Evolutionary conservation across 92 coral and sea anemone genomes (phyloP), one percentile per base, ranked within the genome.

Genomic region (Isaurus tuberculatus): DNA sequence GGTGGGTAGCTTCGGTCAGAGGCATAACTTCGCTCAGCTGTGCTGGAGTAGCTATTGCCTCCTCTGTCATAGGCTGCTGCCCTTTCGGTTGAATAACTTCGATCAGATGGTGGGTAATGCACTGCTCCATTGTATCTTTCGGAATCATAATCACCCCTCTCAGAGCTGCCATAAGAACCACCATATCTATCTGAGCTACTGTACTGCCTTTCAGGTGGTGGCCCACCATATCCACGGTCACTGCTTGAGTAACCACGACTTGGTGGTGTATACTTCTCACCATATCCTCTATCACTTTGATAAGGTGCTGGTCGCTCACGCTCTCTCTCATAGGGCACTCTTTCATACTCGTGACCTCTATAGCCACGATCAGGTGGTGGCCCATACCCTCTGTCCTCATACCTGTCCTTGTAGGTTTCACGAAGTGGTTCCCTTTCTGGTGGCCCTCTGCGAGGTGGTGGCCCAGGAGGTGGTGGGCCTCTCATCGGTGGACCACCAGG

Each of bases 171-270:
- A 77, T 77, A 77, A 9, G 82, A 34, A 40, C 82, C 36, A n/a
- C 70, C 32, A 37, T 77, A 77, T 14, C 82, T 69, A 23, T 77
- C 82, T 34, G 82, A 57, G 37, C 70, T 77, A 42, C 82, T 77
- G 53, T 77, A 77, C 34, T 65, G 55, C 25, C 82, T 77, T 77
- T 77, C 82, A 20, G 82, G 82, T 57, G 82, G 82, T 57, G 97
- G 97, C 14, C 89, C 94, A 1, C 97, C 97, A 80, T 93, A 93
- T 0, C 97, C 89, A 22, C 94, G 85, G 2, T 93, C 97, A 42
- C 86, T 86, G 63, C 90, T 84, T 23, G 97, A 93, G 79, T 91
- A 93, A 48, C 86, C 73, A 70, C 97, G 91, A 19, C 87, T 87
- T 46, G 88, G 97, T 1, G 97, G 97, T 55, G 97, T 94, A 40